Base-by-base conservation (phyloP, 2,797 vertebrate genomes). In the Synanceia verrucosa region DNA sequence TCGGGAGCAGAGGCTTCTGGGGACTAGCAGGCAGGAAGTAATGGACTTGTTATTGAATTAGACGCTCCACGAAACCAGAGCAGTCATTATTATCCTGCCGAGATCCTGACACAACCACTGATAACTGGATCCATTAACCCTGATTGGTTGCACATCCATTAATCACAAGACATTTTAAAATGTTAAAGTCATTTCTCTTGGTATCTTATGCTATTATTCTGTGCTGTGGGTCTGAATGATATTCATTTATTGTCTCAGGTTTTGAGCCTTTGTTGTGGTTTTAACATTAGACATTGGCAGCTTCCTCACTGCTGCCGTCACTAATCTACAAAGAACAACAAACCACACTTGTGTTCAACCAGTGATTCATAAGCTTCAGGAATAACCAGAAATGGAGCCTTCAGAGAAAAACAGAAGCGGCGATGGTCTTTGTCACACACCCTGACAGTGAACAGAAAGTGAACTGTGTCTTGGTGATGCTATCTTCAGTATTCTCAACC, bases 21-120 rank as follows among this genome's bases (percentile, higher is more conserved):
- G 53, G 16, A 55, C 21, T 33, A 73, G 68, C 65, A 61, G 78
- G 71, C 84, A 89, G 86, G 88, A 89, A 85, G 84, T 86, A 82
- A 89, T 88, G 86, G 76, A 88, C 71, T 82, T 67, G 76, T 91
- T 82, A 92, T 91, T 91, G 80, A 90, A 93, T 93, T 90, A 92
- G 84, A 85, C 41, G 83, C 77, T 89, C 76, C 51, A 70, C 84
- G 76, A 80, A 86, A 72, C 55, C 89, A 86, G 81, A 73, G 48
- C 65, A 76, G 82, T 82, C 85, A 69, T 92, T 87, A 85, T 84
- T 48, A 81, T 82, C 82, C 78, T 68, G 69, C 78, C 72, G 77
- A 67, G 78, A 81, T 87, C 80, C 82, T 73, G 81, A 81, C 83
- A 69, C 81, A 55, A 16, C 72, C 64, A 11, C 81, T 37, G 74